These are phyloP conservation scores for Pseudorhombus dupliciocellatus DNA, from an alignment of 2,113 vertebrate species.

Conservation along the genomic window DNA sequence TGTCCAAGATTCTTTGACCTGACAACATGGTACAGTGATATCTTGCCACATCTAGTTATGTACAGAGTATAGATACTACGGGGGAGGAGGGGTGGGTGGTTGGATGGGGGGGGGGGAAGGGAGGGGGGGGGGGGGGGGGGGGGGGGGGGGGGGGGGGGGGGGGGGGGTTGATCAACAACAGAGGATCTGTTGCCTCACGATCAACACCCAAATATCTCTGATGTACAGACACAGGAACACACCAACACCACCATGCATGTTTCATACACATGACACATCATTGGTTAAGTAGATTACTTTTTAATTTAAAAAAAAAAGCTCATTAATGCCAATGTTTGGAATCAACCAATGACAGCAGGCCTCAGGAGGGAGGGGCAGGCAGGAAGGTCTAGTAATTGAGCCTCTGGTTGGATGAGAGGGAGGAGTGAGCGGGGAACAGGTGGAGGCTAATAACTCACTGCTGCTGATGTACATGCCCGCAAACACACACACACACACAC, in stretches of 20 bases:
- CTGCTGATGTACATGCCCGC: constrained; percentile 71
- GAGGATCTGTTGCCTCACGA: neutral
- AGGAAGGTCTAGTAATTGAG: constrained; percentile 37
- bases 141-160: constrained; percentile 11
- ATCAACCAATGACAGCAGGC: constrained; percentile 58
- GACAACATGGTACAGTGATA: constrained; percentile 28
- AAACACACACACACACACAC: constrained; percentile 4
- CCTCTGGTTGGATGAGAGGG: constrained; percentile 56
- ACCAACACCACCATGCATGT: constrained; percentile 72
- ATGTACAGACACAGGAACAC: constrained; percentile 68
- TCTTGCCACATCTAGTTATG: constrained; percentile 50
- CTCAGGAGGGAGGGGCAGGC: constrained; percentile 18
- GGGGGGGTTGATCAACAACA: neutral
- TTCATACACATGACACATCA: constrained; percentile 61
- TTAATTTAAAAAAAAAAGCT: neutral
- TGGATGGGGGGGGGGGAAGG: no score
- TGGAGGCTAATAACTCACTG: constrained; percentile 37
- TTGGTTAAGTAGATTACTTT: constrained; percentile 45
- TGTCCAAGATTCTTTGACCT: constrained; percentile 8
- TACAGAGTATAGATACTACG: constrained; percentile 47
- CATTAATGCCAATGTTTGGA: neutral
- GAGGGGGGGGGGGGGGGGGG: neutral
- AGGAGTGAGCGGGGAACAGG: constrained; percentile 17
- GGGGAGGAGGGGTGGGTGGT: no score
- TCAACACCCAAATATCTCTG: constrained; percentile 12